Conservation (phyloP, 2,113 vertebrate genomes). For the Cyanistes caeruleus region DNA sequence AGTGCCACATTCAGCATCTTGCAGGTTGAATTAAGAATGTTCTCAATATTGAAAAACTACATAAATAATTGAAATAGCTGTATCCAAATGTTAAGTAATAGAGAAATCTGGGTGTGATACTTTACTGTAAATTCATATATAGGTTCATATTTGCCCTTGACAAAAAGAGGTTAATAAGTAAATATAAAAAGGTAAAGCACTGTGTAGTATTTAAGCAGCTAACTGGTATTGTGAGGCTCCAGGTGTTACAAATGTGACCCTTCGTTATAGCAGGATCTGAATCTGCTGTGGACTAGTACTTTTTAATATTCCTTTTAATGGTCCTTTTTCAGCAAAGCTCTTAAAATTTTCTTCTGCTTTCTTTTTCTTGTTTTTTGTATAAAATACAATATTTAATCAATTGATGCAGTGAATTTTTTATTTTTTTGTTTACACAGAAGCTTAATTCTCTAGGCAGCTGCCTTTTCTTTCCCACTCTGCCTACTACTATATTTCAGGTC, state of each 20-base stretch:
- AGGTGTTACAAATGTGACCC: not conserved
- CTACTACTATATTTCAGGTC: not conserved
- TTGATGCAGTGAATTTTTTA: not conserved
- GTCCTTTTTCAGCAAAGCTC: not conserved
- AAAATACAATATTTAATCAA: not conserved
- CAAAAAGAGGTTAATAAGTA: not conserved
- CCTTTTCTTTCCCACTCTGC: fast-evolving
- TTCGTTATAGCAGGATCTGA: not conserved
- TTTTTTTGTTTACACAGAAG: not conserved
- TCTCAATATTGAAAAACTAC: not conserved
- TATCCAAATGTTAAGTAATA: not conserved
- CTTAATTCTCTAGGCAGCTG: not conserved
- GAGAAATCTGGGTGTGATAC: not conserved
- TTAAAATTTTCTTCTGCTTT: not conserved
- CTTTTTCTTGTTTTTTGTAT: not conserved
- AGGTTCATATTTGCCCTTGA: not conserved
- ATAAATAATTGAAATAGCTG: not conserved
- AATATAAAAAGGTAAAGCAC: not conserved
- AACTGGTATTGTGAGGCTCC: not conserved
- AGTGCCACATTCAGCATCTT: not conserved
- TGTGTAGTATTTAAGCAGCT: not conserved
- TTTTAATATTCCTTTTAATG: not conserved
- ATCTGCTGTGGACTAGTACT: not conserved
- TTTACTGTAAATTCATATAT: not conserved
- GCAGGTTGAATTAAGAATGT: not conserved